Base-by-base conservation (phyloP, 2,888 invertebrate genomes). In the Pyrgus malvae region DNA sequence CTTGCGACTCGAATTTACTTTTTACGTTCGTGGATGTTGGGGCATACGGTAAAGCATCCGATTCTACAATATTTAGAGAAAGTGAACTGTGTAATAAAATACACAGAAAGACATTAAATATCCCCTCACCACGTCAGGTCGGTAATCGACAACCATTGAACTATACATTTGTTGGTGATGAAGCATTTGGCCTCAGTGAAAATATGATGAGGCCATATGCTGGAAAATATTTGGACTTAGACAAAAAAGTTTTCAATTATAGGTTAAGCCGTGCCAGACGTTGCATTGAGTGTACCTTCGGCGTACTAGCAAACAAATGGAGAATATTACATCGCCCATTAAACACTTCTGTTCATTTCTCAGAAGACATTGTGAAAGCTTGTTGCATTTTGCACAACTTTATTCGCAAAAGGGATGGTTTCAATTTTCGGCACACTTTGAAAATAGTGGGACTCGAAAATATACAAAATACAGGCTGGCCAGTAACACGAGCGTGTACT, bases 11-110 rank as follows among this genome's bases (percentile, higher is more conserved):
- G 21, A 57, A 64, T 49, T 68, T 65, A 53, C 60, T 59, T 33
- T 68, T 66, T 57, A 55, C 63, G 44, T 65, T 55, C 55, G 56
- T 66, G 42, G 62, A 66, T 40, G 51, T 60, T 25, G 60, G 58
- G 9, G 46, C 55, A 8, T 58, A 60, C 16, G 58, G 58, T 4
- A 58, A 58, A 31, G 53, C 51, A n/a, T 60, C 57, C 21, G 61
- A 62, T 55, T 55, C 59, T 27, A 27, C 14, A 16, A 40, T 56
- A 55, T 65, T 61, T 57, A 56, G 29, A 59, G 56, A 60, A 53
- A 61, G 57, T 59, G 56, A 60, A 61, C 51, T 62, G 53, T 64
- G 48, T 59, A 62, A 63, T 14, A 61, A 56, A 57, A 58, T 61
- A 45, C 54, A 50, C 17, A 53, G 49, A 56, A 44, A 56, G 8